These are phyloP conservation scores for Siderastrea radians DNA, from an alignment of 92 coral and sea anemone species.

Conservation along the genomic window DNA sequence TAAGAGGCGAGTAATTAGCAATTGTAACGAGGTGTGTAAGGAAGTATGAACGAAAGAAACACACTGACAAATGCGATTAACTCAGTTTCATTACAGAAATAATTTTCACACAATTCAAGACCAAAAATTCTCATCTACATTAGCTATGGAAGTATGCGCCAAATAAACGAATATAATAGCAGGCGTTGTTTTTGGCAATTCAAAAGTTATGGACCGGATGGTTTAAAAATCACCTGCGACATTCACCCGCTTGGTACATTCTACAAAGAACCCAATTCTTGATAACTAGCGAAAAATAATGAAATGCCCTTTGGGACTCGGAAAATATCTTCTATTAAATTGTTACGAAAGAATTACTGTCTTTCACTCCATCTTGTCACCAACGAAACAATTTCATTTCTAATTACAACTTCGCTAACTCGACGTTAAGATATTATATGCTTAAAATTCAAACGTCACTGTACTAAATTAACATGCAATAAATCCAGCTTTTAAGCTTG, in stretches of 20 bases:
- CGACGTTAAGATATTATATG: background rate
- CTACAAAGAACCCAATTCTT: no score
- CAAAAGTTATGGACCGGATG: background rate
- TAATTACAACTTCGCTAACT: background rate
- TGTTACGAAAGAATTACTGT: background rate
- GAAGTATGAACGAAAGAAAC: background rate
- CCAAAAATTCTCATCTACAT: background rate
- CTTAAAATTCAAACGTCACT: background rate
- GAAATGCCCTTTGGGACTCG: background rate
- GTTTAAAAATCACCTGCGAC: background rate
- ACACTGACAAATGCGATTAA: background rate
- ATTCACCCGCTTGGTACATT: no score
- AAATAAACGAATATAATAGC: background rate
- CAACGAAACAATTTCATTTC: background rate
- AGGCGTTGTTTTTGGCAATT: background rate
- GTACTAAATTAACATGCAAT: background rate
- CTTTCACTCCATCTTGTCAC: background rate
- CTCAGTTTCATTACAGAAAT: slow-evolving; percentile 10
- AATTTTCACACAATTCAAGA: background rate
- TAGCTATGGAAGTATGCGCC: background rate
- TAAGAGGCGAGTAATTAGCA: no score
- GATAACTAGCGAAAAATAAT: no score
- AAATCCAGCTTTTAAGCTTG: no score
- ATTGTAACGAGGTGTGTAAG: no score
- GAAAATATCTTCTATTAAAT: background rate